phyloP scores from a whole-genome alignment of 2,888 invertebrate genomes.

The Hanleya hanleyi region DNA sequence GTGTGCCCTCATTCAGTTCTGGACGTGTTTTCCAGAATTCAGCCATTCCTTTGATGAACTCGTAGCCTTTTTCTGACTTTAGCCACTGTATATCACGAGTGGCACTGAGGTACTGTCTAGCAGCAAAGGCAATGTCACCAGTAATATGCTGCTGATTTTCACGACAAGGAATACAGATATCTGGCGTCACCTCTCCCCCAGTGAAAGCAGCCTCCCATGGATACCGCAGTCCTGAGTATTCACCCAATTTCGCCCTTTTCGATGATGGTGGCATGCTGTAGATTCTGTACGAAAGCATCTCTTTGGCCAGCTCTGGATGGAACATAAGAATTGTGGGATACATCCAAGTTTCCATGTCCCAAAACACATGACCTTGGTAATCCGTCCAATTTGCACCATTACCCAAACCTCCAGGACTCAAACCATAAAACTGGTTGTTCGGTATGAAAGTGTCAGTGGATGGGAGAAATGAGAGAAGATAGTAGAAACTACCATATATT shows the following conservation, averaged over 20 bases:
- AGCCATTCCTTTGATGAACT: conserved; percentile 47
- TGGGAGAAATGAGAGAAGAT: conserved; percentile 52
- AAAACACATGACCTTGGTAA: conserved; percentile 22
- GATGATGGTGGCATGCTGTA: conserved; percentile 25
- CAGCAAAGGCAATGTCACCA: conserved; percentile 47
- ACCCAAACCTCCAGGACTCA: conserved; percentile 29
- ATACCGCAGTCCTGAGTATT: conserved; percentile 36
- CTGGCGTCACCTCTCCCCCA: conserved; percentile 46
- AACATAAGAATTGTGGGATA: conserved; percentile 19
- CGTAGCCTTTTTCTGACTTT: conserved; percentile 41
- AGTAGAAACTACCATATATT: conserved; percentile 48
- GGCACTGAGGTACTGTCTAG: conserved; percentile 47
- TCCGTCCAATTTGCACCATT: conserved; percentile 47
- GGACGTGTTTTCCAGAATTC: conserved; percentile 36
- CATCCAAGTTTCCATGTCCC: conserved; percentile 10
- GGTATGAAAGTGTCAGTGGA: conserved; percentile 28
- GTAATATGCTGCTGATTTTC: conserved; percentile 39
- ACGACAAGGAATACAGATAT: conserved; percentile 26
- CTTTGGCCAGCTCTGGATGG: conserved; percentile 44
- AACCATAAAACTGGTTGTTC: conserved; percentile 32
- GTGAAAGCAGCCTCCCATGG: conserved; percentile 47
- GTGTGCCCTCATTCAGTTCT: conserved; percentile 31
- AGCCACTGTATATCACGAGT: conserved; percentile 47
- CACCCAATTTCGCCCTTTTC: conserved; percentile 30
- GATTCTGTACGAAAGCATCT: conserved; percentile 36